Evolutionary conservation across 2,888 invertebrate genomes (phyloP).

Genomic region (Agriotes lineatus): DNA sequence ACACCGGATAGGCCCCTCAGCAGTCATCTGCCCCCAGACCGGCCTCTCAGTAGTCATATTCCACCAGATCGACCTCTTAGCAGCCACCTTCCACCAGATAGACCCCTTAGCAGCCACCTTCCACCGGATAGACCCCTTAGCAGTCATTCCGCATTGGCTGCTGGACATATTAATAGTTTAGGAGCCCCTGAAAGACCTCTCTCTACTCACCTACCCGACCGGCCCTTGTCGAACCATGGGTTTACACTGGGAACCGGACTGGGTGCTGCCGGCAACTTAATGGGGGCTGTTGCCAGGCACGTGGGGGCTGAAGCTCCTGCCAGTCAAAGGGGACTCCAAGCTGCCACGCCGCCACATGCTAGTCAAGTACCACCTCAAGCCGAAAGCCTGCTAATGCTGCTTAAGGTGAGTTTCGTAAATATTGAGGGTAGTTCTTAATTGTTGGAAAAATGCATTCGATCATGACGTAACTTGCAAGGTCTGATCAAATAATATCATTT

Average conservation of each 20-base stretch:
- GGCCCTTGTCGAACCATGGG: constrained; percentile 58
- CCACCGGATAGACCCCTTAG: constrained; percentile 59
- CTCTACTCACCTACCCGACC: constrained; percentile 49
- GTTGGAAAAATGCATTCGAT: too few relatives aligned
- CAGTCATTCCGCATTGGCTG: constrained; percentile 57
- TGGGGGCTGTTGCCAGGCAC: constrained; percentile 64
- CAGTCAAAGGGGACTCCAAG: constrained; percentile 68
- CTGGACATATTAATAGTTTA: constrained; percentile 56
- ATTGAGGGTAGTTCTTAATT: too few relatives aligned
- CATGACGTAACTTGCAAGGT: too few relatives aligned
- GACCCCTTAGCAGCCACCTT: constrained; percentile 57
- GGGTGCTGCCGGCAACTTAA: constrained; percentile 64
- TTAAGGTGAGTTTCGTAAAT: constrained; percentile 73
- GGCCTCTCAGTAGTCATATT: constrained; percentile 63
- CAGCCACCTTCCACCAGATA: constrained; percentile 59
- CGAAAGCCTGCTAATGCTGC: constrained; percentile 83
- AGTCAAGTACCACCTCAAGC: constrained; percentile 86
- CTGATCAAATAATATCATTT: too few relatives aligned
- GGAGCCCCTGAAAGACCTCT: constrained; percentile 56
- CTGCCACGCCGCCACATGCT: constrained; percentile 77
- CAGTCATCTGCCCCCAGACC: constrained; percentile 55
- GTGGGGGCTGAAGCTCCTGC: constrained; percentile 69
- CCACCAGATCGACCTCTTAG: constrained; percentile 62
- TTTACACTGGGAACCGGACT: constrained; percentile 63
- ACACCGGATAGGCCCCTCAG: constrained; percentile 58